phyloP scores from a whole-genome alignment of 2,888 invertebrate species.

The Caenorhabditis sulstoni region DNA sequence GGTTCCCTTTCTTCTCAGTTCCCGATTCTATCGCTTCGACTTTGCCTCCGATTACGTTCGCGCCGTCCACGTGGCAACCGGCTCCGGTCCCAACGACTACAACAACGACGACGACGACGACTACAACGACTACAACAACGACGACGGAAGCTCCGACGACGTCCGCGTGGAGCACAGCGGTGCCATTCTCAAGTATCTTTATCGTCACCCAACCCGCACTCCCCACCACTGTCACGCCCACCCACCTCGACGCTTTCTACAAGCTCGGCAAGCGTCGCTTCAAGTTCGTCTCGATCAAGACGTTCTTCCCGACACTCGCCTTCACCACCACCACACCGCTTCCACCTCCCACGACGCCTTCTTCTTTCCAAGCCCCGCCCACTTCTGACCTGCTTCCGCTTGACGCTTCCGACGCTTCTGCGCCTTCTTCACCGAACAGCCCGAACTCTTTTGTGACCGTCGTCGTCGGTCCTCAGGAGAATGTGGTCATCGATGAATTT shows the following conservation, averaged over 20 bases:
- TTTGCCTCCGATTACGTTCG: slow-evolving; percentile 41
- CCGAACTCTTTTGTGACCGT: slow-evolving; percentile 19
- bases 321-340: slow-evolving; percentile 39
- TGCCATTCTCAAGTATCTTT: slow-evolving; percentile 44
- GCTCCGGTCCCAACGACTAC: slow-evolving; percentile 43
- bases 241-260: slow-evolving; percentile 53
- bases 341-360: background rate
- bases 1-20: slow-evolving; percentile 8
- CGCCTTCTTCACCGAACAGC: slow-evolving; percentile 15
- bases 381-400: background rate
- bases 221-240: slow-evolving; percentile 39
- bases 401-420: background rate
- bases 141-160: slow-evolving; percentile 20
- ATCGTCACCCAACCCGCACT: slow-evolving; percentile 40
- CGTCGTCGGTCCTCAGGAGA: slow-evolving; percentile 19
- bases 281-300: slow-evolving; percentile 58
- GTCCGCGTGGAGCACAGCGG: slow-evolving; percentile 19
- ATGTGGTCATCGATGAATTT: slow-evolving; percentile 33
- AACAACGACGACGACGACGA: slow-evolving; percentile 30
- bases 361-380: slow-evolving; percentile 1
- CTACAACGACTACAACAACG: slow-evolving; percentile 50
- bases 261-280: slow-evolving; percentile 58
- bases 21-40: slow-evolving; percentile 41
- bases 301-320: no score
- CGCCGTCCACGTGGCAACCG: slow-evolving; percentile 21